Evolutionary conservation across 2,888 invertebrate species (phyloP), one percentile per base, ranked within the genome.

Genomic region (Plebejus melissa): DNA sequence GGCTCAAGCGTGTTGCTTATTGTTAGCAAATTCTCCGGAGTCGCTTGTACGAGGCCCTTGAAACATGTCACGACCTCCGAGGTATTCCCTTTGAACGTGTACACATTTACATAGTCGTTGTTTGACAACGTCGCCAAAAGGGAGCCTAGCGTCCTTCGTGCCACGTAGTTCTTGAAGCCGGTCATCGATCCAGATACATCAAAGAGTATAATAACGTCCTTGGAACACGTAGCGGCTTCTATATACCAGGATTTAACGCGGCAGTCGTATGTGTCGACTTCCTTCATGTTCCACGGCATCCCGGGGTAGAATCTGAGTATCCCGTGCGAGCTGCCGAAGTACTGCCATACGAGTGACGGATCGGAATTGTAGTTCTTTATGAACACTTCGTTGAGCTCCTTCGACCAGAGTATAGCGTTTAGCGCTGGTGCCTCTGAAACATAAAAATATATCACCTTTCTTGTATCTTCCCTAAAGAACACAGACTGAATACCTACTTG

Each of bases 171-270:
- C 75, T 95, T 94, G 79, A 95, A 95, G 0, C 99, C 99, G 50
- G 96, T 96, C 99, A 99, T 99, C 32, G 99, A 99, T 28, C 99
- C 99, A 74, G 99, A 98, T 76, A 96, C 96, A 86, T 99, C 99
- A 78, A 99, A 94, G 76, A 99, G 94, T 77, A 99, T 98, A 46
- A 99, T 96, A 81, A 99, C 96, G 85, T 99, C 99, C 91, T 99
- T 99, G 9, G 99, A 98, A 83, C 98, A 98, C 0, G 99, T 98
- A 0, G 99, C 98, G 0, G 99, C 99, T 91, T 99, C 98, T 80
- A 99, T 98, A 87, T 98, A 99, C 99, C 99, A 99, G 69, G 98
- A 97, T 77, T 97, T 95, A 70, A 97, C 96, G 75, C 99, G 95
- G 83, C 98, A 99, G 88, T 99, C 99, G 88, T 98, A 99, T 1